Percentiles rank a stretch among this genome's conserved stretches.
Conservation (phyloP, 2,113 vertebrate species). For the Cariama cristata region DNA sequence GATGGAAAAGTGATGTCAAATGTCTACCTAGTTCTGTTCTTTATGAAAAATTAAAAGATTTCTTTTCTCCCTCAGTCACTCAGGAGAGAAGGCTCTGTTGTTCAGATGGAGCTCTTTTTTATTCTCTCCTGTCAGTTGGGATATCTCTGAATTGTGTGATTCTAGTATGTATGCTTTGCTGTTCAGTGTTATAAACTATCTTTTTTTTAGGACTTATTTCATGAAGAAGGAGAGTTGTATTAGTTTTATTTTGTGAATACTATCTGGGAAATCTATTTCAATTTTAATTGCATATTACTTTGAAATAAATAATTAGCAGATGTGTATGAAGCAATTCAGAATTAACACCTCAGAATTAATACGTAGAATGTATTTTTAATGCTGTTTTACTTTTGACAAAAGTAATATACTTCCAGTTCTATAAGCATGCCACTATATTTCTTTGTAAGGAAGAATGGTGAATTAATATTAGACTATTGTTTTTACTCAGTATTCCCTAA, state of each 20-base stretch:
- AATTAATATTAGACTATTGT: neutral
- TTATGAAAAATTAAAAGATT: neutral
- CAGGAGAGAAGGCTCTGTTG: neutral
- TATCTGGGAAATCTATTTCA: neutral
- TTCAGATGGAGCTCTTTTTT: neutral
- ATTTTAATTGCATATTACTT: neutral
- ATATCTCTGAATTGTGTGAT: neutral
- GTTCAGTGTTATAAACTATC: rapidly evolving
- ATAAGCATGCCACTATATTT: neutral
- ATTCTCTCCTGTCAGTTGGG: neutral
- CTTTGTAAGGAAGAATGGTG: neutral
- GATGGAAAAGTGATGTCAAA: neutral
- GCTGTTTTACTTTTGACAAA: neutral
- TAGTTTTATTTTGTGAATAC: neutral
- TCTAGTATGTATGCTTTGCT: neutral
- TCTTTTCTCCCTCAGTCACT: neutral
- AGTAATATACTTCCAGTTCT: neutral
- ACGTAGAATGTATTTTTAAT: neutral
- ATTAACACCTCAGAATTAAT: neutral
- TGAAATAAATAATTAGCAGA: neutral
- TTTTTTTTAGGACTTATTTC: neutral
- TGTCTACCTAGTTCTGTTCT: neutral
- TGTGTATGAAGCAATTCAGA: neutral
- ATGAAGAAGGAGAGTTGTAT: neutral
- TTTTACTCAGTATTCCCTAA: neutral